Conservation (phyloP, 2,797 vertebrate genomes). For the Acipenser transmontanus region DNA sequence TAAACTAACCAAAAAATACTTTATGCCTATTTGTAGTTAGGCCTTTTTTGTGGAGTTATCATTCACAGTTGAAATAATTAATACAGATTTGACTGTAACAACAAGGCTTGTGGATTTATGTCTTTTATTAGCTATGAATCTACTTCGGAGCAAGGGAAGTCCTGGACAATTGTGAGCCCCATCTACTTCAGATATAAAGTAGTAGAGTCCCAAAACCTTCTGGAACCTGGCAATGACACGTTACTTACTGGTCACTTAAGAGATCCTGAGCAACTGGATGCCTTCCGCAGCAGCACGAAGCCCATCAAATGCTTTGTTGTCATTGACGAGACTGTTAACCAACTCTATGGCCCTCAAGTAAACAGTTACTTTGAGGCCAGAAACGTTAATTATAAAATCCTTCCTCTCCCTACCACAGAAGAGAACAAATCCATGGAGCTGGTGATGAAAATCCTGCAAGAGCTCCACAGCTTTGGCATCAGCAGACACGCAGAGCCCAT, state of each 20-base stretch:
- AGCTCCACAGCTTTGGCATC: constrained; percentile 63
- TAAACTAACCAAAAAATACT: no score
- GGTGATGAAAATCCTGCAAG: constrained; percentile 63
- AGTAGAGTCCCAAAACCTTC: constrained; percentile 54
- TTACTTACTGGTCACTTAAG: constrained; percentile 65
- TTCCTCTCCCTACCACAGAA: constrained; percentile 62
- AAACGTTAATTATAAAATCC: constrained; percentile 56
- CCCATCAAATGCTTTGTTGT: constrained; percentile 64
- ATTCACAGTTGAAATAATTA: no score
- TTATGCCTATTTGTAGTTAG: no score
- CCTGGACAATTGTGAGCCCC: constrained; percentile 68
- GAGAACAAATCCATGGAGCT: constrained; percentile 73
- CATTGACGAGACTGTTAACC: constrained; percentile 61
- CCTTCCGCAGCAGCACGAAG: constrained; percentile 38
- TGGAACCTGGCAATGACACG: constrained; percentile 62
- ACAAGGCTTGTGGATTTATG: background rate
- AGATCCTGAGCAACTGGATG: constrained; percentile 50
- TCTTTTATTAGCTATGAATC: constrained; percentile 52
- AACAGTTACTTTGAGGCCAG: constrained; percentile 58
- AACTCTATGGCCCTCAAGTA: constrained; percentile 60
- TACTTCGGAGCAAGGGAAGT: constrained; percentile 44
- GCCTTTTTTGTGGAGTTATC: no score
- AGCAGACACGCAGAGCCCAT: constrained; percentile 70
- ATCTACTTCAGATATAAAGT: constrained; percentile 71
- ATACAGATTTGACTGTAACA: no score